Evolutionary conservation across 2,113 vertebrate genomes (phyloP), one percentile per base, ranked within the genome.

Genomic region (Dipodomys spectabilis): DNA sequence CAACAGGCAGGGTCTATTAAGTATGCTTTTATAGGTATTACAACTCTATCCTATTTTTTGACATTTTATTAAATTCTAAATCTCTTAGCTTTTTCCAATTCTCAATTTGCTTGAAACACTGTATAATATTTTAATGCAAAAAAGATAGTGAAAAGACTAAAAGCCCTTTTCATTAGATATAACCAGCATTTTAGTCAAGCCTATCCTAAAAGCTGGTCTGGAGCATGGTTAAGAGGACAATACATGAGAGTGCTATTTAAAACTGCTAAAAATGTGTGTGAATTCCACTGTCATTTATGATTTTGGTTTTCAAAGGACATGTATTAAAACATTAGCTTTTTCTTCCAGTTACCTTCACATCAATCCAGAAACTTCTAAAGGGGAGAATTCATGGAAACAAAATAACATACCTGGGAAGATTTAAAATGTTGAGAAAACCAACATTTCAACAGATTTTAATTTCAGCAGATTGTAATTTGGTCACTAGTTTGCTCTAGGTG

Each of bases 121-220:
- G 80, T 94, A 90, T 87, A 88, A 92, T 93, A 96, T 90, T 79
- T 96, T 87, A 97, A 95, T 78, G 94, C 60, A 88, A 93, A 95
- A 86, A 96, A 73, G 28, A 94, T 9, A 93, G 49, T 89, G 35
- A 92, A 83, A 96, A 94, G 82, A 97, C 86, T 67, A 73, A 86
- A 94, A 89, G 45, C 72, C 86, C 93, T 67, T 95, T 97, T 95
- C 75, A 96, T 92, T 96, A 97, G 82, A 93, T 73, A 95, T 45
- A 44, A 74, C 65, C 85, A 69, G 16, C 45, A 80, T 19, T 39
- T 39, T 75, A 28, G 27, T 78, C 85, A 87, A 45, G 2, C 82
- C 91, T 74, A 90, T 19, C 53, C 45, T 92, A 89, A 91, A 77
- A 94, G 84, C 23, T 82, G 57, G 94, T 75, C 19, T 60, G 25